Evolutionary conservation across 2,797 vertebrate genomes (phyloP).

Genomic region (Ptychobarbus kaznakovi): DNA sequence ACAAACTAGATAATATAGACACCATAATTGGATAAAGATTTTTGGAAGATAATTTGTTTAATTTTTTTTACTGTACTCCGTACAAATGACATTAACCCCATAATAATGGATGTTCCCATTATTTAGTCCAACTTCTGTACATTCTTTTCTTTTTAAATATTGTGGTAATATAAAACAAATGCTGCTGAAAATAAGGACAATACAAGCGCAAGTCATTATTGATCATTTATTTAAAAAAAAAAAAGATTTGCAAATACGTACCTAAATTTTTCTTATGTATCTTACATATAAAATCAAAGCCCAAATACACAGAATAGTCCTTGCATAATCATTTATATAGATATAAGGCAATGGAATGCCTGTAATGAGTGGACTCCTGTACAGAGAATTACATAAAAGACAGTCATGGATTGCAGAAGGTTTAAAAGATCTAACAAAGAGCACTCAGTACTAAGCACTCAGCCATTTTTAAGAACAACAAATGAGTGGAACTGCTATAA

Average conservation of each 20-base stretch:
- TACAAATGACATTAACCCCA: too few species aligned
- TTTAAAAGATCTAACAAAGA: conserved; percentile 26
- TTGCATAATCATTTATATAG: conserved; percentile 76
- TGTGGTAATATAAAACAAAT: background rate
- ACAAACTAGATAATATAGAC: too few species aligned
- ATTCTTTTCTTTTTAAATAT: background rate
- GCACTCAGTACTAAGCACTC: background rate
- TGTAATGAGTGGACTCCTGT: conserved; percentile 53
- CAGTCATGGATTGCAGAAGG: background rate
- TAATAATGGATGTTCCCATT: too few species aligned
- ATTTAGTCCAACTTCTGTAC: too few species aligned
- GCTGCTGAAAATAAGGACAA: background rate
- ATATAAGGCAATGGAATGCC: conserved; percentile 64
- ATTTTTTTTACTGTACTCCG: too few species aligned
- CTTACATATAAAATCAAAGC: conserved; percentile 77
- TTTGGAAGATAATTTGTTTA: too few species aligned
- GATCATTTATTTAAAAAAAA: conserved; percentile 77
- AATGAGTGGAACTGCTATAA: background rate
- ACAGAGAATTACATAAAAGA: conserved; percentile 55
- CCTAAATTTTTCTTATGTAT: conserved; percentile 78
- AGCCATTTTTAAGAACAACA: background rate
- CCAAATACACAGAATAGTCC: conserved; percentile 85
- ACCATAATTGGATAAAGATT: too few species aligned
- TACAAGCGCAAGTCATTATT: conserved; percentile 50
- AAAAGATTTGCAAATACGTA: conserved; percentile 71